A percentile compares a stretch with the other conserved stretches of the same genome.
Conservation (phyloP, 1,140 invertebrate genomes). For the Mesaphorura yosii region DNA sequence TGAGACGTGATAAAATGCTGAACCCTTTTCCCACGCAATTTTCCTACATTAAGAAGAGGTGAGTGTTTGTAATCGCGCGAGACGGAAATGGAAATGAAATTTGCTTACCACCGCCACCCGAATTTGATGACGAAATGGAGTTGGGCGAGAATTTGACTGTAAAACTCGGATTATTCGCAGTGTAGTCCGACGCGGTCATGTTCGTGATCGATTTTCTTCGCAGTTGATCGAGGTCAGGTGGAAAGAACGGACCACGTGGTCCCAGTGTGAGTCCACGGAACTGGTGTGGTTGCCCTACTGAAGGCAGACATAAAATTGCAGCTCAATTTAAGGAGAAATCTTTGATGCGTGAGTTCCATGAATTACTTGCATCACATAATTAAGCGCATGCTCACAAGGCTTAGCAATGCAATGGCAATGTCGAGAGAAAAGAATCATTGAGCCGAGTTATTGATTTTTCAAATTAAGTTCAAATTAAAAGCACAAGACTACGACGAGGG, state of each 20-base stretch:
- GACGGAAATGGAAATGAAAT: neutral
- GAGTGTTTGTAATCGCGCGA: neutral
- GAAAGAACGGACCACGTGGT: conserved; percentile 12
- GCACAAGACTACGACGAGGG: too few species aligned
- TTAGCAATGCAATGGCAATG: too few species aligned
- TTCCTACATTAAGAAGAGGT: conserved; percentile 11
- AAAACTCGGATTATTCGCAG: conserved; percentile 16
- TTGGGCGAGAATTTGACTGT: conserved; percentile 23
- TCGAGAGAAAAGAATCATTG: too few species aligned
- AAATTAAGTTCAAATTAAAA: too few species aligned
- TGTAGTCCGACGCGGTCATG: conserved; percentile 16
- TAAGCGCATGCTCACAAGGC: too few species aligned
- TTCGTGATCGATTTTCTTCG: conserved; percentile 14
- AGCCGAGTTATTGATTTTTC: too few species aligned
- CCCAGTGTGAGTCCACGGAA: conserved; percentile 26
- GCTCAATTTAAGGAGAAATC: neutral
- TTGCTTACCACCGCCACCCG: neutral
- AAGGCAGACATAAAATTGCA: conserved; percentile 4
- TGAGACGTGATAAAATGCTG: conserved; percentile 30
- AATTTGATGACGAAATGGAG: conserved; percentile 15
- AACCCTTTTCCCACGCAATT: conserved; percentile 31
- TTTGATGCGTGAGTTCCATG: too few species aligned
- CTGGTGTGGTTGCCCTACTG: conserved; percentile 26
- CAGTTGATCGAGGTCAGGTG: conserved; percentile 7
- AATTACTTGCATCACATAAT: too few species aligned